Conservation (phyloP, 23 tunicate species). For the Phallusia fumigata region DNA sequence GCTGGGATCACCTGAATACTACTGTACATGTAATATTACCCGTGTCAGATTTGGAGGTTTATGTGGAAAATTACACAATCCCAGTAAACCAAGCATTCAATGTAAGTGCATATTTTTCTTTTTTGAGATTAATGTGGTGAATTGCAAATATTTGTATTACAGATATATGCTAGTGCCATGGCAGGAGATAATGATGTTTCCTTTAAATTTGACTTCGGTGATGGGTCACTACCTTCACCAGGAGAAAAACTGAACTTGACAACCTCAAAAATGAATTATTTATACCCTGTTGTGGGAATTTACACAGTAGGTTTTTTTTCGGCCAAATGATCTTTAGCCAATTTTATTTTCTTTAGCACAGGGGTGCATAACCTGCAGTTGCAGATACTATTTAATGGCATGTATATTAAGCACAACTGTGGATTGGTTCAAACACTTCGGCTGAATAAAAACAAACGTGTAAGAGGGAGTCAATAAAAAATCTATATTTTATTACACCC, state of each 20-base stretch:
- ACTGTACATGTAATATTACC: slow-evolving; percentile 46
- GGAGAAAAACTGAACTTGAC: neutral
- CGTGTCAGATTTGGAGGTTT: slow-evolving; percentile 13
- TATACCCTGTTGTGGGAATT: neutral
- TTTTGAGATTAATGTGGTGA: neutral
- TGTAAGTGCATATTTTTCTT: neutral
- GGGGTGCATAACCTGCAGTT: too few relatives aligned
- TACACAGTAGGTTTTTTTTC: neutral
- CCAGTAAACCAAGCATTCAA: neutral
- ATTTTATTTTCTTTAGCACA: too few relatives aligned
- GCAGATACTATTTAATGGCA: too few relatives aligned
- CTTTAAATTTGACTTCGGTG: slow-evolving; percentile 32
- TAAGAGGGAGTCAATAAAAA: too few relatives aligned
- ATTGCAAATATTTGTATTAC: neutral
- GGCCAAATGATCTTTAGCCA: too few relatives aligned
- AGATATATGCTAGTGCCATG: neutral
- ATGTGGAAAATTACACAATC: neutral
- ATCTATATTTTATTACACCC: too few relatives aligned
- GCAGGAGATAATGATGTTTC: neutral
- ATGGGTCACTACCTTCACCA: slow-evolving; percentile 16
- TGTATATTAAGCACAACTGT: too few relatives aligned
- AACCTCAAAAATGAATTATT: neutral
- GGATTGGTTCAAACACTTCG: too few relatives aligned
- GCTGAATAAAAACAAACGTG: too few relatives aligned
- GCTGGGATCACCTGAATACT: slow-evolving; percentile 21